phyloP scores from a whole-genome alignment of 2,113 vertebrate genomes.

The Grus americana region DNA sequence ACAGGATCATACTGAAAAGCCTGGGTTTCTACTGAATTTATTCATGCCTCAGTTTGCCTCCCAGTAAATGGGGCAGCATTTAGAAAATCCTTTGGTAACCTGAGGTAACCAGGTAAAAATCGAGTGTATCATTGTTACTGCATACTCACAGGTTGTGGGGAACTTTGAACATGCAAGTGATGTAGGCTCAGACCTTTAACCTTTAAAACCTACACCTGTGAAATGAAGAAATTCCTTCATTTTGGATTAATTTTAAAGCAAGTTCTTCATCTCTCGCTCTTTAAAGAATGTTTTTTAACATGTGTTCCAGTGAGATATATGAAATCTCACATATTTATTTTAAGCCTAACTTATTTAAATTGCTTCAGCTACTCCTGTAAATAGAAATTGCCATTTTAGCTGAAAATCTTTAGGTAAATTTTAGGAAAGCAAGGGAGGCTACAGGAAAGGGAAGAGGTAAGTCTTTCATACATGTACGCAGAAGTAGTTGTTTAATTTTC shows the following conservation, averaged over 20 bases:
- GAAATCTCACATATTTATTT: conserved; percentile 28
- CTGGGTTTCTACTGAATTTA: not conserved
- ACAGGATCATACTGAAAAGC: not conserved
- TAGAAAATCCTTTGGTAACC: not conserved
- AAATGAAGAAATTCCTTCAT: not conserved
- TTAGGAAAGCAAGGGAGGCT: not conserved
- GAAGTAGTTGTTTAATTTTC: not conserved
- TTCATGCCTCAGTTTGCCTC: not conserved
- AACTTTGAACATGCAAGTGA: not conserved
- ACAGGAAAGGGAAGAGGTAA: not conserved
- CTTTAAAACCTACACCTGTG: not conserved
- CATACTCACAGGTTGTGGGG: not conserved
- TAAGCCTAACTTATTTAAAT: conserved; percentile 12
- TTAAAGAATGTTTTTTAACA: conserved; percentile 1
- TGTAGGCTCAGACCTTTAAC: not conserved
- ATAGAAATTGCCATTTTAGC: not conserved
- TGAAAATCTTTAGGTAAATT: conserved; percentile 20
- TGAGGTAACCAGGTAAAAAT: not conserved
- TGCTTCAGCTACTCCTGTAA: conserved; percentile 2
- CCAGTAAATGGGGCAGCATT: not conserved
- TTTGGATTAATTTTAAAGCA: conserved; percentile 14
- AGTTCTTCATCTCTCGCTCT: not conserved
- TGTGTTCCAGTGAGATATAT: not conserved
- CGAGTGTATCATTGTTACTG: not conserved
- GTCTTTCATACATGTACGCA: not conserved